A percentile compares a stretch with the other conserved stretches of the same genome.
phyloP scores from a whole-genome alignment of 2,113 vertebrate species.

The Prochilodus magdalenae region DNA sequence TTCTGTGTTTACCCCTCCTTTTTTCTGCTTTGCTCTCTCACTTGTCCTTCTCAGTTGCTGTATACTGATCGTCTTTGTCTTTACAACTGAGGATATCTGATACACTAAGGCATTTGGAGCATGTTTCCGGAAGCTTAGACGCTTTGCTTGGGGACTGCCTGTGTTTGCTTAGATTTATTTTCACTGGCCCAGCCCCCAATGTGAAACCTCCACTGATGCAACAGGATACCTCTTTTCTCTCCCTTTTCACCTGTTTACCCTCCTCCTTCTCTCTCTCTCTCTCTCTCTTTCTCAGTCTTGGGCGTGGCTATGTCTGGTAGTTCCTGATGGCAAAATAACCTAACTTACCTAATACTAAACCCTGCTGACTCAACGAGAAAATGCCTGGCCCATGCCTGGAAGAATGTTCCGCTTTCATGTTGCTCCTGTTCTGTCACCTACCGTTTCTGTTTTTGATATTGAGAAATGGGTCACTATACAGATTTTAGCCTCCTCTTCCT shows the following conservation, averaged over 20 bases:
- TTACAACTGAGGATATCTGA: neutral
- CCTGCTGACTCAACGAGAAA: neutral
- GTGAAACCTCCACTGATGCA: slow-evolving; percentile 22
- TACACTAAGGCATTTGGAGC: neutral
- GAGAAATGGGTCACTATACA: neutral
- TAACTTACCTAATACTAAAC: neutral
- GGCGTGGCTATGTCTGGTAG: neutral
- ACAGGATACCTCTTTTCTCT: slow-evolving; percentile 15
- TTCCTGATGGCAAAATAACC: neutral
- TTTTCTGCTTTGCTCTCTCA: neutral
- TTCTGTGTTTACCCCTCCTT: neutral
- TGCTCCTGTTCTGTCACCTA: too few species aligned
- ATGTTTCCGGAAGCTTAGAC: neutral
- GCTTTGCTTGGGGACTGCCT: neutral
- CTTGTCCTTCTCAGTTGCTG: neutral
- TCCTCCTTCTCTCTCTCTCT: neutral
- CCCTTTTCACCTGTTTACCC: slow-evolving; percentile 32
- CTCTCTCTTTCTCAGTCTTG: neutral
- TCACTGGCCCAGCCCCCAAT: slow-evolving; percentile 14
- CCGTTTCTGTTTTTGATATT: neutral
- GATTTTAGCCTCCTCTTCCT: neutral
- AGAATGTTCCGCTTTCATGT: too few species aligned
- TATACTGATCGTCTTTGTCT: neutral
- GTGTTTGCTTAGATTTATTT: slow-evolving; percentile 15
- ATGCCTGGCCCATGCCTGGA: too few species aligned